These are phyloP conservation scores for Neoniphon sammara DNA, from an alignment of 2,797 vertebrate genomes.

Conservation along the genomic window DNA sequence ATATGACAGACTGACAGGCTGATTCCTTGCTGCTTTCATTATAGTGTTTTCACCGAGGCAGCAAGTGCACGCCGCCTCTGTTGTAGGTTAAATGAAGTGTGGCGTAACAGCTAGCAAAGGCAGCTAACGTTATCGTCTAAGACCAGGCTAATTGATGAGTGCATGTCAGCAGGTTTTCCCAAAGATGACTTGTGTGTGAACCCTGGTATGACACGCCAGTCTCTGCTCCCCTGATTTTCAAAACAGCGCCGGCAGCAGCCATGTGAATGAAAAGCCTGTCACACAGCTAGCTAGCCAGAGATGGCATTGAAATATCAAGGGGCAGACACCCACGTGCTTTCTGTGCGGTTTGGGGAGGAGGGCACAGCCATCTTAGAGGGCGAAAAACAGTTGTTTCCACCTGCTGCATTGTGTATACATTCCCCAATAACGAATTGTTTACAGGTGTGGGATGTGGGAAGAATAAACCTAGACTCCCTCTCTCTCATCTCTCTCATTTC, in stretches of 20 bases:
- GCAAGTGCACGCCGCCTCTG: conserved; percentile 5
- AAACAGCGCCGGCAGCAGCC: conserved; percentile 56
- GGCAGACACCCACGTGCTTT: conserved; percentile 50
- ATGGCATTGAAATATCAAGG: conserved; percentile 61
- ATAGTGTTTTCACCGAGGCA: conserved; percentile 35
- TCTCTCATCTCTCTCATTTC: no score
- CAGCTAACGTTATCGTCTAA: conserved; percentile 67
- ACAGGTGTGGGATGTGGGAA: background rate
- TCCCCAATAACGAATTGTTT: conserved; percentile 5
- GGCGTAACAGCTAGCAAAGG: conserved; percentile 58
- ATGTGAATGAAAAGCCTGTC: conserved; percentile 68
- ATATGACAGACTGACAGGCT: conserved; percentile 35
- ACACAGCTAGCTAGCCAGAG: conserved; percentile 47
- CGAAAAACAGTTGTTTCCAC: conserved; percentile 39
- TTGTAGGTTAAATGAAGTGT: conserved; percentile 65
- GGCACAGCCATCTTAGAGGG: conserved; percentile 18
- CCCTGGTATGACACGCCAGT: conserved; percentile 61
- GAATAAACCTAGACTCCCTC: background rate
- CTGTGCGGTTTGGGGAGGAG: conserved; percentile 32
- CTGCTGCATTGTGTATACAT: conserved; percentile 30
- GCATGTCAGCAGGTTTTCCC: conserved; percentile 61
- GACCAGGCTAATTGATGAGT: conserved; percentile 70
- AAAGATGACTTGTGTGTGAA: conserved; percentile 75
- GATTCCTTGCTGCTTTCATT: conserved; percentile 46
- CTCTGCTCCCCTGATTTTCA: conserved; percentile 51